phyloP scores from a whole-genome alignment of 1,140 invertebrate species.

The Onthophagus taurus region DNA sequence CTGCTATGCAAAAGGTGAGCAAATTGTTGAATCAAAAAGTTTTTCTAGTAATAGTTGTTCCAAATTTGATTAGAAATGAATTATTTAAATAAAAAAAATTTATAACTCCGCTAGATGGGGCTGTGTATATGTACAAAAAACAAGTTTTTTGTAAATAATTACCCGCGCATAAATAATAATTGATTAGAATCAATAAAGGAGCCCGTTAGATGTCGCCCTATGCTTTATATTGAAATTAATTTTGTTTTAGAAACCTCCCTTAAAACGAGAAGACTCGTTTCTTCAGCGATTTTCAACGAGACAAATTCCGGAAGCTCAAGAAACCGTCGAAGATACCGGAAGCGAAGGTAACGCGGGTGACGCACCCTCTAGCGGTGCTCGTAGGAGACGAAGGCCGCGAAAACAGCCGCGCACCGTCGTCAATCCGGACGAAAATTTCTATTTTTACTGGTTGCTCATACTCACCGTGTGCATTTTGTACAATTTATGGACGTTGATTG shows the following conservation, averaged over 20 bases:
- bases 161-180: too few species aligned
- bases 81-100: too few species aligned
- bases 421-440: conserved; percentile 91
- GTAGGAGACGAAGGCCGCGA: conserved; percentile 51
- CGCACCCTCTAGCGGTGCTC: conserved; percentile 29
- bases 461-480: conserved; percentile 84
- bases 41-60: too few species aligned
- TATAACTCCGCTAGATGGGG: too few species aligned
- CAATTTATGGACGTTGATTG: conserved; percentile 92
- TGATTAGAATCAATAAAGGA: too few species aligned
- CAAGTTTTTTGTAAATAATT: too few species aligned
- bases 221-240: too few species aligned
- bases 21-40: too few species aligned
- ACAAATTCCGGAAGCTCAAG: conserved; percentile 79
- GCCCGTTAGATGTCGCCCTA: too few species aligned
- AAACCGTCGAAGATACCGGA: conserved; percentile 62
- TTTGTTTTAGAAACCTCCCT: conserved; percentile 63
- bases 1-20: conserved; percentile 68
- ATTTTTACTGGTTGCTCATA: conserved; percentile 90
- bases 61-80: too few species aligned
- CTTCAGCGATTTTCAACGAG: conserved; percentile 79
- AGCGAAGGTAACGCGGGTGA: conserved; percentile 55
- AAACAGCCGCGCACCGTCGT: conserved; percentile 76
- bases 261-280: conserved; percentile 91
- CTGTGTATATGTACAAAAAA: too few species aligned